phyloP scores from a whole-genome alignment of 2,888 invertebrate genomes.

The Dryomyza anilis region DNA sequence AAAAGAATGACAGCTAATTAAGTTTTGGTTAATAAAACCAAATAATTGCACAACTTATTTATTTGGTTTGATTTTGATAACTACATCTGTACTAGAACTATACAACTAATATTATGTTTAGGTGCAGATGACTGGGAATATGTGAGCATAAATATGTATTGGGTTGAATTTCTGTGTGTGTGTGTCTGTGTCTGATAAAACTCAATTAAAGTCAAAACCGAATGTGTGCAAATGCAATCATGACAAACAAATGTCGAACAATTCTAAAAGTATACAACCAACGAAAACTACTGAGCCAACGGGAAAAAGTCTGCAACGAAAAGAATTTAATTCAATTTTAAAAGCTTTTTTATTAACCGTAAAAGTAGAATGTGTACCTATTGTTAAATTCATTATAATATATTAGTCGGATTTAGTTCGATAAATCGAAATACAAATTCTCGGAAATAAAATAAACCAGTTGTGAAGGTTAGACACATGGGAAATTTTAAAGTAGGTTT shows the following conservation, averaged over 20 bases:
- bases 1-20: conserved; percentile 3
- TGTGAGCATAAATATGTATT: not conserved
- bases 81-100: not conserved
- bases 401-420: too few relatives aligned
- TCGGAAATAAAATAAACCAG: too few relatives aligned
- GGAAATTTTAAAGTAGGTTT: too few relatives aligned
- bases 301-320: too few relatives aligned
- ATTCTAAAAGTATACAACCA: conserved; percentile 1
- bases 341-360: too few relatives aligned
- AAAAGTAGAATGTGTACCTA: too few relatives aligned
- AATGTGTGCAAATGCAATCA: conserved; percentile 15
- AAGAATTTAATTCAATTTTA: too few relatives aligned
- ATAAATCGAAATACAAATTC: too few relatives aligned
- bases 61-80: not conserved
- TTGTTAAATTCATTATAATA: too few relatives aligned
- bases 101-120: not conserved
- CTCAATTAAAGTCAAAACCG: conserved; percentile 26
- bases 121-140: not conserved
- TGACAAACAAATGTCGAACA: not conserved
- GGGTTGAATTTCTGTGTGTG: not conserved
- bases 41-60: not conserved
- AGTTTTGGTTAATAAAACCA: not conserved
- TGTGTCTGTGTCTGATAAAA: conserved; percentile 9
- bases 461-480: too few relatives aligned
- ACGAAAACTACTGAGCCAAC: not conserved